Conservation (phyloP, 2,888 invertebrate species). For the Meta bourneti region DNA sequence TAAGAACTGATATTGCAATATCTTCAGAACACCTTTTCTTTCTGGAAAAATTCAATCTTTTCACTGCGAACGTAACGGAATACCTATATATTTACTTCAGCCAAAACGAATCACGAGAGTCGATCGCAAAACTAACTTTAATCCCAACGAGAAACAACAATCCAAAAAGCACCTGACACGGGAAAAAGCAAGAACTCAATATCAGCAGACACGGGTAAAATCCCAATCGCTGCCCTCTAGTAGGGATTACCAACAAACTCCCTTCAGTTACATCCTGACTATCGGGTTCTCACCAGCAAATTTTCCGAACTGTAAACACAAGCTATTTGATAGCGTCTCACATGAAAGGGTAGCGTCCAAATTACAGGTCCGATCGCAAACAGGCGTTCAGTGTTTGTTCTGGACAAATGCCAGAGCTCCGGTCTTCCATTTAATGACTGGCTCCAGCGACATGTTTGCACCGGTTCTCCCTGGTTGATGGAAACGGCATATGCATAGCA, state of each 20-base stretch:
- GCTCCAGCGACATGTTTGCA: not conserved
- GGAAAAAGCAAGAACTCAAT: not conserved
- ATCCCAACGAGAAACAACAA: not conserved
- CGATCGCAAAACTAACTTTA: not conserved
- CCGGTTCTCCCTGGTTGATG: not conserved
- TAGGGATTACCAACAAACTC: conserved; percentile 6
- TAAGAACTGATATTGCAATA: no score
- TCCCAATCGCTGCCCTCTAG: not conserved
- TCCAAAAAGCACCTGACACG: not conserved
- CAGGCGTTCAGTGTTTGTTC: conserved; percentile 34
- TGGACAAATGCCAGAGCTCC: conserved; percentile 45
- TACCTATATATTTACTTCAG: no score
- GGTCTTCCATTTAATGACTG: not conserved
- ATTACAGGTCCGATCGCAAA: conserved; percentile 31
- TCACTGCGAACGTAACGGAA: no score
- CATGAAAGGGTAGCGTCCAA: conserved; percentile 30
- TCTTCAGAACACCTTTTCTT: no score
- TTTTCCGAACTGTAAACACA: conserved; percentile 47
- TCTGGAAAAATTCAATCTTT: no score
- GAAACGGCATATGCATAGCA: not conserved
- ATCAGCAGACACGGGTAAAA: not conserved
- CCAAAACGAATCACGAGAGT: not conserved
- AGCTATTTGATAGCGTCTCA: conserved; percentile 19
- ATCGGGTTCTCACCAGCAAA: conserved; percentile 2
- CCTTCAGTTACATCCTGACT: not conserved